Evolutionary conservation across 2,888 invertebrate genomes (phyloP).

Genomic region (Diaphora mendica): DNA sequence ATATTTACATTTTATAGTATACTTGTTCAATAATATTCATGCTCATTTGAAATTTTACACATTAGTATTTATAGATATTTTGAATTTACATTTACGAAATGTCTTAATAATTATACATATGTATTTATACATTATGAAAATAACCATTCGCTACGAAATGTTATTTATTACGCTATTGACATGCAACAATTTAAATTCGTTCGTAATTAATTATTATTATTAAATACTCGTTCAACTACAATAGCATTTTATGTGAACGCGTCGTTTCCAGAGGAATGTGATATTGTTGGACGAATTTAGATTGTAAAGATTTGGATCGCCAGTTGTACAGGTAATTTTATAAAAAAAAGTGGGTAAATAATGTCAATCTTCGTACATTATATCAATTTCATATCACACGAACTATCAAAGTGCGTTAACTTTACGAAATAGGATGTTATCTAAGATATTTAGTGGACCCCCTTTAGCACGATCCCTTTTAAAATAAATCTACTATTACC

Average conservation of each 20-base stretch:
- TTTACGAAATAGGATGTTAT: conserved; percentile 51
- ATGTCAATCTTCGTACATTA: conserved; percentile 79
- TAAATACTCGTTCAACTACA: conserved; percentile 39
- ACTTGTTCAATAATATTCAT: conserved; percentile 20
- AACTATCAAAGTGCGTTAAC: conserved; percentile 62
- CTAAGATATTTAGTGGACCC: conserved; percentile 36
- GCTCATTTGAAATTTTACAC: conserved; percentile 20
- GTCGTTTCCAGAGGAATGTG: conserved; percentile 61
- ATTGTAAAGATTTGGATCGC: conserved; percentile 51
- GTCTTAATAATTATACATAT: conserved; percentile 9
- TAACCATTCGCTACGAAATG: not conserved
- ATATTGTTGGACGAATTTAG: conserved; percentile 62
- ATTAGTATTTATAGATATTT: conserved; percentile 13
- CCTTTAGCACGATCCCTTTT: conserved; percentile 31
- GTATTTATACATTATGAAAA: conserved; percentile 7
- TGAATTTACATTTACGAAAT: conserved; percentile 13
- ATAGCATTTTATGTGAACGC: conserved; percentile 31
- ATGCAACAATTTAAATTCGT: not conserved
- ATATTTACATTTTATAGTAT: conserved; percentile 19
- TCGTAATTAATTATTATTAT: conserved; percentile 15
- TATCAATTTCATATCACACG: conserved; percentile 85
- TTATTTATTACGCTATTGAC: not conserved
- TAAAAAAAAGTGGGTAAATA: conserved; percentile 69
- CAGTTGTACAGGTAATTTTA: conserved; percentile 67
- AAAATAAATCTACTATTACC: conserved; percentile 22